A percentile compares a stretch with the other conserved stretches of the same genome.
phyloP scores from a whole-genome alignment of 2,888 invertebrate species.

The Polyommatus iphigenia region DNA sequence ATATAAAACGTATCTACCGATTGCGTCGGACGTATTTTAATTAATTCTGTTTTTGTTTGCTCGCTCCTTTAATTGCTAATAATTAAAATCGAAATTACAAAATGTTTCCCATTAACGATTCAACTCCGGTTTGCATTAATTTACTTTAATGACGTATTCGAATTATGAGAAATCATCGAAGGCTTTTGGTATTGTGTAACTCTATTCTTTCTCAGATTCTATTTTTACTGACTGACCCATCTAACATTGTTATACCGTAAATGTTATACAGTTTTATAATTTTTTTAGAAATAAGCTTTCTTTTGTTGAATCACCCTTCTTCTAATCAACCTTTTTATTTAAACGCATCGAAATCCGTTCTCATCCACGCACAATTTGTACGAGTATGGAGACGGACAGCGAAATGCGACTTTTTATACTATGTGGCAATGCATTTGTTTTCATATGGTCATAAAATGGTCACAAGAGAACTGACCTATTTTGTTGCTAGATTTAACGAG shows the following conservation, averaged over 20 bases:
- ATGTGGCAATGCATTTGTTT: not conserved
- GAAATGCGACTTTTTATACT: not conserved
- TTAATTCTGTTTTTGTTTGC: conserved; percentile 13
- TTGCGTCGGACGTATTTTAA: conserved; percentile 18
- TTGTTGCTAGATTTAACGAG: not conserved
- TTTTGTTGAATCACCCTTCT: too few species aligned
- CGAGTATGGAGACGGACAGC: too few species aligned
- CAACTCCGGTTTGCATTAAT: not conserved
- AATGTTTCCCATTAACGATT: conserved; percentile 7
- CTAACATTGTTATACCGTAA: too few species aligned
- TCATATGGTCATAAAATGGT: not conserved
- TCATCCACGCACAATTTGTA: too few species aligned
- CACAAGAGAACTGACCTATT: not conserved
- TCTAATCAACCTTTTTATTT: too few species aligned
- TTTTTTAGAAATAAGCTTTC: not conserved
- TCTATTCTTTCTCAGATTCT: not conserved
- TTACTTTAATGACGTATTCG: not conserved
- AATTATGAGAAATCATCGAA: not conserved
- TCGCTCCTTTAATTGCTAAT: conserved; percentile 21
- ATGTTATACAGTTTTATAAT: too few species aligned
- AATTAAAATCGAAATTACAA: conserved; percentile 16
- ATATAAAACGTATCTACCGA: conserved; percentile 10
- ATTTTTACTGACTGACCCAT: too few species aligned
- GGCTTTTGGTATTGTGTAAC: not conserved
- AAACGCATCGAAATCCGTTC: too few species aligned